A percentile compares a stretch with the other conserved stretches of the same genome.
phyloP scores from a whole-genome alignment of 2,888 invertebrate genomes.

The Isotomurus palustris region DNA sequence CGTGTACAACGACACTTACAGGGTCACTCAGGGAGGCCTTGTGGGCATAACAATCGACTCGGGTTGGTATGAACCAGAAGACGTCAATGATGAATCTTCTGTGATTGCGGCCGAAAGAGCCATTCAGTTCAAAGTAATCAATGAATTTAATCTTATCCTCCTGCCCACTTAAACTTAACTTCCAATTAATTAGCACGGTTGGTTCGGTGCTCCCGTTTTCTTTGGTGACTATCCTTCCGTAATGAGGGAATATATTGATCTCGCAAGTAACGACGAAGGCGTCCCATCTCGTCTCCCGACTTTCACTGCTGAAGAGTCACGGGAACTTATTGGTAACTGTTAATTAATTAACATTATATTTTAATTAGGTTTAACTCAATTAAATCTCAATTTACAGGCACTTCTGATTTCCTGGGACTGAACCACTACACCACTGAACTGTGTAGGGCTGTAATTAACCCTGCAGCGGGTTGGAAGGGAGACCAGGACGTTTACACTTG shows the following conservation, averaged over 20 bases:
- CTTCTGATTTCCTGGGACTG: slow-evolving; percentile 16
- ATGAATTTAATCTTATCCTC: neutral
- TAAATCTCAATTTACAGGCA: slow-evolving; percentile 10
- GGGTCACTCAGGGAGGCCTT: neutral
- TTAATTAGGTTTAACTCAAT: no score
- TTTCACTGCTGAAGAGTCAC: neutral
- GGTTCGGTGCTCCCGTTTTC: slow-evolving; percentile 18
- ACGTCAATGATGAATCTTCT: slow-evolving; percentile 4
- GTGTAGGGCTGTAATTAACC: neutral
- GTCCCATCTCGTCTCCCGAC: neutral
- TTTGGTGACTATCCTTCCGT: slow-evolving; percentile 12
- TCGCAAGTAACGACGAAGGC: neutral
- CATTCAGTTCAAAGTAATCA: slow-evolving; percentile 22
- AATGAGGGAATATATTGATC: slow-evolving; percentile 9
- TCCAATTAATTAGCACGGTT: slow-evolving; percentile 19
- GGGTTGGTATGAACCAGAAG: slow-evolving; percentile 22
- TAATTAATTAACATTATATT: neutral
- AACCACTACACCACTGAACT: slow-evolving; percentile 21
- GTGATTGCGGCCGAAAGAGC: slow-evolving; percentile 20
- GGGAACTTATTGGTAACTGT: neutral
- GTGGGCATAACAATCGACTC: slow-evolving; percentile 28
- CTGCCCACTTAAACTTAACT: neutral
- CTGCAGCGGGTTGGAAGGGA: slow-evolving; percentile 15
- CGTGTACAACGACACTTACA: slow-evolving; percentile 9
- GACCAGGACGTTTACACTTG: slow-evolving; percentile 18